Evolutionary conservation across 2,888 invertebrate species (phyloP).

Genomic region (Scaptomyza parva): DNA sequence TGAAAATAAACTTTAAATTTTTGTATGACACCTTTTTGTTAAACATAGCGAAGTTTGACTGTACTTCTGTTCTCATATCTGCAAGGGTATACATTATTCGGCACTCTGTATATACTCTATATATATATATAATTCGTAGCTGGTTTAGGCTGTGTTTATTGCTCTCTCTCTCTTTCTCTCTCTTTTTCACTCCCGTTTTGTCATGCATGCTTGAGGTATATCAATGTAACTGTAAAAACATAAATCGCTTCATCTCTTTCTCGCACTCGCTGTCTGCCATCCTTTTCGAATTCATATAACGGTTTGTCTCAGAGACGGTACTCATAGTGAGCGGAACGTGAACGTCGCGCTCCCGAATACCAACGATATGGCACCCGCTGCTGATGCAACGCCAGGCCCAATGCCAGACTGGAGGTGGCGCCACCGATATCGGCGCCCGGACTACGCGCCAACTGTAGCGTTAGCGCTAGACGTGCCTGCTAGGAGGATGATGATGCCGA

Average conservation of each 20-base stretch:
- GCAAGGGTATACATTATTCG: slow-evolving; percentile 7
- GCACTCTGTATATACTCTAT: no score
- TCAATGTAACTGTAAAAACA: slow-evolving; percentile 35
- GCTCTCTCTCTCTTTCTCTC: neutral
- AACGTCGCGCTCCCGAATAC: slow-evolving; percentile 84
- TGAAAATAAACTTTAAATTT: no score
- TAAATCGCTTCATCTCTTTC: neutral
- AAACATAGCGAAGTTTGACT: neutral
- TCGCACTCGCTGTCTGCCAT: neutral
- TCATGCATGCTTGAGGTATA: slow-evolving; percentile 50
- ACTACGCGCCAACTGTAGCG: slow-evolving; percentile 81
- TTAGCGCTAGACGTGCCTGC: slow-evolving; percentile 81
- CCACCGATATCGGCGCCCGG: slow-evolving; percentile 77
- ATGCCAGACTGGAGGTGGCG: slow-evolving; percentile 30
- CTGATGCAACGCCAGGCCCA: slow-evolving; percentile 60
- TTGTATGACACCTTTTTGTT: no score
- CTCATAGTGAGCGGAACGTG: slow-evolving; percentile 84
- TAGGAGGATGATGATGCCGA: slow-evolving; percentile 83
- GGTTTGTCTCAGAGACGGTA: slow-evolving; percentile 82
- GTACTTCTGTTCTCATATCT: neutral
- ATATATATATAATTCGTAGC: neutral
- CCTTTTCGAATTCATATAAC: no score
- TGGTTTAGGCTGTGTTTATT: neutral
- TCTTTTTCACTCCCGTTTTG: neutral
- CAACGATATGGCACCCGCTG: slow-evolving; percentile 82